Base-by-base conservation (phyloP, 2,888 invertebrate genomes). In the Torymus tubicola region DNA sequence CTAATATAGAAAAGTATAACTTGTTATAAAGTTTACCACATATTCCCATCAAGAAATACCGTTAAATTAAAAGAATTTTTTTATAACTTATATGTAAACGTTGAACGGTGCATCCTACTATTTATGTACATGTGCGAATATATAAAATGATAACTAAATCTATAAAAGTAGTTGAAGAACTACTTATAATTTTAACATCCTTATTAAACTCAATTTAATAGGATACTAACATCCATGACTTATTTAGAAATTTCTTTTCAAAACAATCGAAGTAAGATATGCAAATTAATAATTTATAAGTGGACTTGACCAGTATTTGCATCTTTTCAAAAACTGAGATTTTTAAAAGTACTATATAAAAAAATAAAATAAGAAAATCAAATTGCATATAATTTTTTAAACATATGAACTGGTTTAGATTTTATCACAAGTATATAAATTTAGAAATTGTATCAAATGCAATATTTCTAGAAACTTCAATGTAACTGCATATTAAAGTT, bases 241-340 rank as follows among this genome's bases (percentile, higher is more conserved):
- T 14, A 31, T 16, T 60, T 58, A 2, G 21, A 21, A 21, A 50
- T 74, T 60, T 74, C 24, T 69, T 69, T 61, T 72, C 71, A 58
- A 53, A 63, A 52, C 8, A 31, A 52, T 73, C 58, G 18, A 57
- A 65, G 13, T 60, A 69, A 69, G 53, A 14, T 77, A 63, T 75
- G 50, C 67, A 72, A 64, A 58, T n/a, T 60, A 57, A 69, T 67
- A 76, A 72, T 57, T 68, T 16, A 31, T 72, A 73, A 77, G 67
- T 18, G 42, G 52, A 77, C 52, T 24, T 31, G 21, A 81, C 75
- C 78, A 81, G 81, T 81, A 81, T 81, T 78, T 69, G 31, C 11
- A 61, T n/a, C 65, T 71, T 63, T 74, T 24, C 14, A 53, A 11
- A 24, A 50, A 73, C 42, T 60, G n/a, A 69, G 16, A 72, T 75